Evolutionary conservation across 2,888 invertebrate species (phyloP), one percentile per base, ranked within the genome.

Genomic region (Ceriagrion tenellum): DNA sequence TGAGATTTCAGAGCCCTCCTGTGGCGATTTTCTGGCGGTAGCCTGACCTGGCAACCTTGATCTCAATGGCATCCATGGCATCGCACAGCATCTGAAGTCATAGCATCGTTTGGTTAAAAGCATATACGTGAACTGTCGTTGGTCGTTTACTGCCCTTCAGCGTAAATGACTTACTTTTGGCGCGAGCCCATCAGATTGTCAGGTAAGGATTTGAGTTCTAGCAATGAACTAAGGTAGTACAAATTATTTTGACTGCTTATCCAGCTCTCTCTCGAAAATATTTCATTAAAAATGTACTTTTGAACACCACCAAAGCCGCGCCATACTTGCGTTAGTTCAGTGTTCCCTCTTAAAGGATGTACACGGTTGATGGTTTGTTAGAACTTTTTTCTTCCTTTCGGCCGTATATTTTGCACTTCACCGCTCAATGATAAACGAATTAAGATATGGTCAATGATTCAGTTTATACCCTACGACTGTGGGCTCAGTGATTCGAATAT

Each of bases 31-130:
- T 23, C 89, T 89, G 0, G 47, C 55, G 16, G 59, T 59, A 12
- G 47, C 47, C n/a, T 89, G 89, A 89, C 89, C 89, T 89, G 89
- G 89, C 89, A 89, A 89, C 89, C 89, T 89, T 89, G 89, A 89
- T 89, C 55, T 55, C 55, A 26, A 55, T 55, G 55, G 47, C 47
- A 55, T 81, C 81, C 89, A 89, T 47, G 55, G 89, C 89, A 89
- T 89, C 89, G 55, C 89, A 55, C 89, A 89, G 89, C 89, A 89
- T 89, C 89, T 89, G 89, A 89, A 55, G n/a, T 89, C 89, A 20
- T 47, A 89, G 89, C 89, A 89, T 89, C 89, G 89, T 26, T n/a
- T 47, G 89, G 55, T 13, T n/a, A n/a, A n/a, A 1, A 55, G 89
- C 89, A 89, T 89, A 20, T n/a, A 55, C 26, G 88, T 30, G 40